A percentile compares a stretch with the other conserved stretches of the same genome.
Evolutionary conservation across 2,888 invertebrate species (phyloP).

Genomic region (Notodonta dromedarius): DNA sequence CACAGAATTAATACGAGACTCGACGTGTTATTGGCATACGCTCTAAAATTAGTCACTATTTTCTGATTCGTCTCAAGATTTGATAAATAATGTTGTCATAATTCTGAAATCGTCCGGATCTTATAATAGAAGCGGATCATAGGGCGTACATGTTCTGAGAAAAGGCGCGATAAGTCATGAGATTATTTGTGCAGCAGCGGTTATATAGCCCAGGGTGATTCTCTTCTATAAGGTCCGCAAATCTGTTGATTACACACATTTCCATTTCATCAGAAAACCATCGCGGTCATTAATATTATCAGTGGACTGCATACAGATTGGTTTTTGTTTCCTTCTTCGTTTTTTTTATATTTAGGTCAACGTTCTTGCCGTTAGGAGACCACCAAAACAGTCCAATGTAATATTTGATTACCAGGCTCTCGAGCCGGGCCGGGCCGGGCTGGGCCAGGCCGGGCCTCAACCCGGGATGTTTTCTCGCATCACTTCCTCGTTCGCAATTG

Average conservation of each 20-base stretch:
- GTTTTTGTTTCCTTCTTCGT: no score
- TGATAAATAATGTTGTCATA: conserved; percentile 9
- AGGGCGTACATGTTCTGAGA: background rate
- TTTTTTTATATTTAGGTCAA: no score
- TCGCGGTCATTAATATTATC: no score
- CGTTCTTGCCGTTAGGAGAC: no score
- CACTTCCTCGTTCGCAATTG: background rate
- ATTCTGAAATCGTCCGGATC: conserved; percentile 7
- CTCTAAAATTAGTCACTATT: conserved; percentile 29
- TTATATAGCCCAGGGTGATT: no score
- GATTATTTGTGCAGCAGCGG: background rate
- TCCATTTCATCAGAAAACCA: no score
- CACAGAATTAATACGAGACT: conserved; percentile 22
- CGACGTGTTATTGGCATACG: conserved; percentile 25
- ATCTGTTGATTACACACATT: no score
- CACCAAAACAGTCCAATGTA: background rate
- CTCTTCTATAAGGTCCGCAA: no score
- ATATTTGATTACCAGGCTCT: no score
- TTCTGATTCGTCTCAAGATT: conserved; percentile 15
- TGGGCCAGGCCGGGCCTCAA: no score
- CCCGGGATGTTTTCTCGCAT: background rate
- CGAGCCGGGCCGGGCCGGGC: no score
- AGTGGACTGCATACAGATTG: no score
- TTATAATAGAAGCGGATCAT: conserved; percentile 1
- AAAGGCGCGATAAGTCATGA: background rate